phyloP scores from a whole-genome alignment of 2,113 vertebrate genomes.

The Myanophis thanlyinensis region DNA sequence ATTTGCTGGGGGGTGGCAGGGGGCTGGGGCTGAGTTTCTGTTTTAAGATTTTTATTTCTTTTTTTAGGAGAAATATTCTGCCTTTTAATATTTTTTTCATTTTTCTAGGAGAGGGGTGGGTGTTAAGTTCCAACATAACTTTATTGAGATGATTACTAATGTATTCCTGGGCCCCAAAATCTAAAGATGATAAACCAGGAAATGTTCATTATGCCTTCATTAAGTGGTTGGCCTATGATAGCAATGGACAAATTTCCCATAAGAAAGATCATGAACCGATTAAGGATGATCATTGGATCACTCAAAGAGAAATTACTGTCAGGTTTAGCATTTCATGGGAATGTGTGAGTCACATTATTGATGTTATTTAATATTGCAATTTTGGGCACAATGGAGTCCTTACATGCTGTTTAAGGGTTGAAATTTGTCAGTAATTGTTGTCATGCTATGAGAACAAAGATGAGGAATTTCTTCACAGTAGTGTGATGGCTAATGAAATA shows the following conservation, averaged over 20 bases:
- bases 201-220: neutral
- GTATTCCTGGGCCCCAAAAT: neutral
- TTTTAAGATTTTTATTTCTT: too few relatives aligned
- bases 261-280: neutral
- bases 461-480: neutral
- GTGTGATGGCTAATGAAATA: neutral
- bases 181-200: neutral
- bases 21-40: too few relatives aligned
- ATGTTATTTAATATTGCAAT: neutral
- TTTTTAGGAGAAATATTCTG: too few relatives aligned
- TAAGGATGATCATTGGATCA: neutral
- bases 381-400: neutral
- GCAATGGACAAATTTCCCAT: neutral
- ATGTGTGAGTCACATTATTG: neutral
- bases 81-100: too few relatives aligned
- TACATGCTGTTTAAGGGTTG: neutral
- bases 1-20: too few relatives aligned
- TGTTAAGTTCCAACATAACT: too few relatives aligned
- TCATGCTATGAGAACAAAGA: neutral
- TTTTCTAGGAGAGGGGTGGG: too few relatives aligned
- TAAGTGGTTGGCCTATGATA: neutral
- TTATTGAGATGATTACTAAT: neutral
- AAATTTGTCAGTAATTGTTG: neutral
- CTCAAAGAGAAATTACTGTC: neutral
- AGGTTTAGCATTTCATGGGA: neutral